These are phyloP conservation scores for Oreohelix idahoensis DNA, from an alignment of 1,140 invertebrate species.

Conservation along the genomic window DNA sequence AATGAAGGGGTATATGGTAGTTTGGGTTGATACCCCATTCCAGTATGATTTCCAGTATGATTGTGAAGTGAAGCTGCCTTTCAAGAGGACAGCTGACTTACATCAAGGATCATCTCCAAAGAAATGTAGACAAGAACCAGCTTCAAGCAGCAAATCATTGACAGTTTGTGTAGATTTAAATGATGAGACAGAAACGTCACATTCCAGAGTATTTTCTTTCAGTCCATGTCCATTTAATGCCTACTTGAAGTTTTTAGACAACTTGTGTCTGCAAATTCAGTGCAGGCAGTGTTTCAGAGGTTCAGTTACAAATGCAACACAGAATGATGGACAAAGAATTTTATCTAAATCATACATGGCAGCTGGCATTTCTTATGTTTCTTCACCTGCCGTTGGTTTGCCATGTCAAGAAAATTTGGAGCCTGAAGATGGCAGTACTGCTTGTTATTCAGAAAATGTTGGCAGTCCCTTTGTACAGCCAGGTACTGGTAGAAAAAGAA, in stretches of 20 bases:
- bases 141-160: not conserved
- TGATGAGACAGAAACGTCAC: not conserved
- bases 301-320: not conserved
- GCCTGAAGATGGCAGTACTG: not conserved
- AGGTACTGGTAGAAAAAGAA: not conserved
- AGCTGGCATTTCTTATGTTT: not conserved
- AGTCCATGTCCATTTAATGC: not conserved
- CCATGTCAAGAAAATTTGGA: not conserved
- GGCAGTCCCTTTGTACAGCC: not conserved
- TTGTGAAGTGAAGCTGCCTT: not conserved
- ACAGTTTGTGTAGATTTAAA: not conserved
- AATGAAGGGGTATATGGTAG: not conserved
- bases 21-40: not conserved
- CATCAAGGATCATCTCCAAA: not conserved
- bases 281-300: not conserved
- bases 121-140: not conserved
- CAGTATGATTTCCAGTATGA: not conserved
- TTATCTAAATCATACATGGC: not conserved
- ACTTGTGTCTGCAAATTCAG: not conserved
- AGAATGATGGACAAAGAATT: not conserved
- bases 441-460: not conserved
- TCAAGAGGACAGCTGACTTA: not conserved
- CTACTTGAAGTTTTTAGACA: conserved; percentile 17
- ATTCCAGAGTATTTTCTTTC: not conserved
- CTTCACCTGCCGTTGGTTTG: too few relatives aligned